Conservation (phyloP, 2,113 vertebrate genomes). For the Tragelaphus strepsiceros region DNA sequence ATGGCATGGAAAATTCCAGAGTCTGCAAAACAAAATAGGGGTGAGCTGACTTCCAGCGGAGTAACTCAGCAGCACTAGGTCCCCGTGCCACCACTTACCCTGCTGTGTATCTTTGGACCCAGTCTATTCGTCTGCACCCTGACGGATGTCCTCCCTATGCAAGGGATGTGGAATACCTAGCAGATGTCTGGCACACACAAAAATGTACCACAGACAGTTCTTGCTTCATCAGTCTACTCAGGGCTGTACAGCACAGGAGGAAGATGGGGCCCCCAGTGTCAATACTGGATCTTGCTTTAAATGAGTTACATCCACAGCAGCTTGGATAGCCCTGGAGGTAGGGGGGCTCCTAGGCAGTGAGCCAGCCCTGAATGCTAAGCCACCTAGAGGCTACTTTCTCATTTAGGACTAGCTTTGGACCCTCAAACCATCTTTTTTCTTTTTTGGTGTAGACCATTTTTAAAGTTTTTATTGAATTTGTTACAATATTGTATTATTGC, state of each 20-base stretch:
- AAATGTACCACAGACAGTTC: not conserved
- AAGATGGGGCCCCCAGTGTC: fast-evolving
- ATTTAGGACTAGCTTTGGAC: not conserved
- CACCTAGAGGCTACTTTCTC: not conserved
- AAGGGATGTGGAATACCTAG: not conserved
- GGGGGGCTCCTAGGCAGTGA: not conserved
- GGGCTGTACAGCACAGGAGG: no score
- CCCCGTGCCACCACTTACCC: not conserved
- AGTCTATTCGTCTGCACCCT: not conserved
- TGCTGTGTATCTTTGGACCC: not conserved
- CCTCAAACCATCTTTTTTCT: not conserved
- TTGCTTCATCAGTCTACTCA: not conserved
- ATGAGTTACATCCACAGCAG: not conserved
- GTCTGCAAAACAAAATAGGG: not conserved
- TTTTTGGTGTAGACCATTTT: not conserved
- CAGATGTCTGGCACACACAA: not conserved
- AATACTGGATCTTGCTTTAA: not conserved
- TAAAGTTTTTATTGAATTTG: not conserved
- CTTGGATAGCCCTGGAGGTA: not conserved
- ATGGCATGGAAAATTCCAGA: conserved; percentile 52
- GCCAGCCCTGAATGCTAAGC: not conserved
- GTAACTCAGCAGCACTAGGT: not conserved
- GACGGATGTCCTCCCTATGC: not conserved
- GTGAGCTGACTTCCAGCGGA: not conserved
- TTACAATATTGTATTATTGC: not conserved